Base-by-base conservation (phyloP, 2,888 invertebrate species). In the Tinea pellionella region DNA sequence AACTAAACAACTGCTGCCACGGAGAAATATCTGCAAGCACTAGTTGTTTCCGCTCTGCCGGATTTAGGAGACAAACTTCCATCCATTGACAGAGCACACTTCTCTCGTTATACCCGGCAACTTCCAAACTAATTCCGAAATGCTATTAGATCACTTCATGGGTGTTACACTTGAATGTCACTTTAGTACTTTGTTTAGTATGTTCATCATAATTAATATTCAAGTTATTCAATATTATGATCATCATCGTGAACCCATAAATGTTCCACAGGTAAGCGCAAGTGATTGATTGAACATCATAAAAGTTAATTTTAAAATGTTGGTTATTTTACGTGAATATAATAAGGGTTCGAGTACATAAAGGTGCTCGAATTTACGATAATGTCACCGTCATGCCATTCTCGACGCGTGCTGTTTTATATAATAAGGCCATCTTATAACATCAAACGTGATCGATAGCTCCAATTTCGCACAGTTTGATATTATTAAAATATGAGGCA, bases 391-490 rank as follows among this genome's bases (percentile, higher is more conserved):
- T 41, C 15, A 11, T 42, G 18, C 41, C 63, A 68, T 69, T 69
- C 68, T 67, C 66, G 65, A 69, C 70, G 47, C 65, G 63, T 72
- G 70, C 70, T 70, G 67, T 64, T 67, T 67, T 68, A 73, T 72
- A 75, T 74, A 75, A 74, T 74, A 37, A 37, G 37, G 37, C 37
- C 37, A n/a, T 37, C 71, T 65, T 68, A 68, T 68, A 68, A 70
- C 68, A 68, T 64, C 66, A 43, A n/a, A 43, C 9, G 65, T 73
- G 73, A 75, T 77, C 73, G 72, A 75, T 72, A 68, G 37, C 37
- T 37, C 9, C 9, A 2, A 37, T 37, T 68, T 69, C 68, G 67
- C 71, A 71, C 72, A 68, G 65, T 66, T 66, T 67, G 65, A 66
- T 65, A 37, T 12, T 37, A 37, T 12, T 12, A 37, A 6, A 37